These are phyloP conservation scores for Stenopsyche tienmushanensis DNA, from an alignment of 1,140 invertebrate genomes.

Conservation along the genomic window DNA sequence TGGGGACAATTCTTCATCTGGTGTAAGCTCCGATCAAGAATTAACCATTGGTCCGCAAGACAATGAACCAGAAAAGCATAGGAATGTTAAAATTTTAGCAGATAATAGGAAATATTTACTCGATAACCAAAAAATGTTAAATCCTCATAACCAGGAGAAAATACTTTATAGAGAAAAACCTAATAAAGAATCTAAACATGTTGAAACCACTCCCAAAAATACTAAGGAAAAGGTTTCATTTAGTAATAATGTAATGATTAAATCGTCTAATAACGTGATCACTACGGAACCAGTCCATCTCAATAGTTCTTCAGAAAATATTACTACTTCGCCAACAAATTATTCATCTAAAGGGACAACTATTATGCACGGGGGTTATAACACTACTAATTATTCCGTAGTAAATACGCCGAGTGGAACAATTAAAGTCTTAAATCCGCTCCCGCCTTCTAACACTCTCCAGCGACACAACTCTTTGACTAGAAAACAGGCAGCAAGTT, in stretches of 20 bases:
- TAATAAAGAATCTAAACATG: slow-evolving; percentile 42
- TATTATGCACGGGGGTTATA: slow-evolving; percentile 30
- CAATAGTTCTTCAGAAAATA: slow-evolving; percentile 45
- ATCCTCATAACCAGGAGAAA: slow-evolving; percentile 44
- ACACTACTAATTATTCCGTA: slow-evolving; percentile 30
- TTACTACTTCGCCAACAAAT: slow-evolving; percentile 47
- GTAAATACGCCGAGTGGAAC: slow-evolving; percentile 45
- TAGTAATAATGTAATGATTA: slow-evolving; percentile 54
- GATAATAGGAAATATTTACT: slow-evolving; percentile 45
- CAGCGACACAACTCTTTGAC: slow-evolving; percentile 61
- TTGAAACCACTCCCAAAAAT: slow-evolving; percentile 44
- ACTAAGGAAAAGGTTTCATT: slow-evolving; percentile 55
- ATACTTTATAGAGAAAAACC: slow-evolving; percentile 34
- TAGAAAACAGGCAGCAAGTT: slow-evolving; percentile 57
- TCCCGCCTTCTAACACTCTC: slow-evolving; percentile 53
- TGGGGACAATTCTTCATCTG: slow-evolving; percentile 83
- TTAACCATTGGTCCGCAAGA: slow-evolving; percentile 51
- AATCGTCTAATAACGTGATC: slow-evolving; percentile 56
- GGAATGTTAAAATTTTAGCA: slow-evolving; percentile 21
- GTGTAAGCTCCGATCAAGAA: slow-evolving; percentile 84
- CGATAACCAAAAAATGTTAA: slow-evolving; percentile 47
- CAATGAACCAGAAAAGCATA: slow-evolving; percentile 31
- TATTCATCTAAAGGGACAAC: slow-evolving; percentile 42
- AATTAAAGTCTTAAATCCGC: slow-evolving; percentile 48
- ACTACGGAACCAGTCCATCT: slow-evolving; percentile 54